Conservation (phyloP, 1,140 invertebrate species). For the Asobara japonica region DNA sequence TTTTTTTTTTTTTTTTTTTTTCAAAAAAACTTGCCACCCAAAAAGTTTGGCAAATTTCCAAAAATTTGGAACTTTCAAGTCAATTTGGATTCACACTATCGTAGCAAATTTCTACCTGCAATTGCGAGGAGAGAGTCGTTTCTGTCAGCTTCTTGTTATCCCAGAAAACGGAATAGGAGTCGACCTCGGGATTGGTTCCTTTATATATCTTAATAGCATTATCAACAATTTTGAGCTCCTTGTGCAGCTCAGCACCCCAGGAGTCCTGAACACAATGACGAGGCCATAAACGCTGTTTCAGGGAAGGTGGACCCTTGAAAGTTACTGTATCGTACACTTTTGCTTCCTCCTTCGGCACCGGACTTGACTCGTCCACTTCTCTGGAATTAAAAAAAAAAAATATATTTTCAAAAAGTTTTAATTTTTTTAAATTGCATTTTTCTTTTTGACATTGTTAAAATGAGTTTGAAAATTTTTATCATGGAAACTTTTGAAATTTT, state of each 20-base stretch:
- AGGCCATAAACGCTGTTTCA: conserved; percentile 92
- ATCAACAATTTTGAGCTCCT: conserved; percentile 83
- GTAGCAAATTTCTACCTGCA: no score
- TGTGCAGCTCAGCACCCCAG: conserved; percentile 93
- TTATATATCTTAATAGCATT: conserved; percentile 89
- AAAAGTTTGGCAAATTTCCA: no score
- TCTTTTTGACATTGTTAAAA: no score
- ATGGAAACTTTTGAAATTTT: no score
- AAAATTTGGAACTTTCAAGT: no score
- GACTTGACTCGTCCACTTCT: conserved; percentile 56
- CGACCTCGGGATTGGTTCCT: conserved; percentile 93
- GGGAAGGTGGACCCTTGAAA: conserved; percentile 85
- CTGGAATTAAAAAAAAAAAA: conserved; percentile 44
- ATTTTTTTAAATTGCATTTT: no score
- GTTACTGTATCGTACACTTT: conserved; percentile 90
- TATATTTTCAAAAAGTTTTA: neutral
- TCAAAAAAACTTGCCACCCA: no score
- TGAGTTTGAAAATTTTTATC: no score
- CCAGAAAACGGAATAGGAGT: conserved; percentile 98
- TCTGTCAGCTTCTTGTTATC: conserved; percentile 93
- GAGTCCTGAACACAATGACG: conserved; percentile 94
- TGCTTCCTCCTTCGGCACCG: conserved; percentile 73
- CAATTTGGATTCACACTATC: no score
- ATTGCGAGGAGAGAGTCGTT: conserved; percentile 84
- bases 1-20: no score